Conservation (phyloP, 2,113 vertebrate species). For the Phyllopteryx taeniolatus region DNA sequence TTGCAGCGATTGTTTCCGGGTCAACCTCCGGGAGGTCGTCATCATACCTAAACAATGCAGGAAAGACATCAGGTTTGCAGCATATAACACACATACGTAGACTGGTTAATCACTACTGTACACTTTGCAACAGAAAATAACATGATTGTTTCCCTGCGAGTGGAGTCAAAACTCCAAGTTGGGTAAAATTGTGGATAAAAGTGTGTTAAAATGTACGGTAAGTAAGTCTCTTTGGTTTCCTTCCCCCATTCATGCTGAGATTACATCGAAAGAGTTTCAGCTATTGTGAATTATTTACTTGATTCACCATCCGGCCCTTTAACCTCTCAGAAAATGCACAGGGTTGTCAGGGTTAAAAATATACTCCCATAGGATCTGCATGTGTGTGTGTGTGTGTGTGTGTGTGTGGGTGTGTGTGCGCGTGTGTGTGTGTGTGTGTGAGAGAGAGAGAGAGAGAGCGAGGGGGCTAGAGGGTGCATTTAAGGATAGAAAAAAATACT, state of each 20-base stretch:
- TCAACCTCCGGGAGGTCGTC: conserved; percentile 18
- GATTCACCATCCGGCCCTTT: conserved; percentile 68
- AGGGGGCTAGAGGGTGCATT: neutral
- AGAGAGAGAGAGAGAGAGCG: neutral
- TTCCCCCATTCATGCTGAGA: conserved; percentile 47
- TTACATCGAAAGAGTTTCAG: conserved; percentile 79
- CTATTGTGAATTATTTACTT: conserved; percentile 77
- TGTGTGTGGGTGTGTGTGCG: too few species aligned
- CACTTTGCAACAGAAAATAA: neutral
- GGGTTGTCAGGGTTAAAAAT: conserved; percentile 67
- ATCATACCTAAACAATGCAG: conserved; percentile 42
- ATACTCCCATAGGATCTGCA: conserved; percentile 52
- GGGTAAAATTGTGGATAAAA: conserved; percentile 17
- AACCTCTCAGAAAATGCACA: conserved; percentile 70
- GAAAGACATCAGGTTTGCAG: neutral
- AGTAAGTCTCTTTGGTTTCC: conserved; percentile 47
- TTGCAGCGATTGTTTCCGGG: conserved; percentile 37
- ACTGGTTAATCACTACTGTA: neutral
- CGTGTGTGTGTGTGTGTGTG: too few species aligned
- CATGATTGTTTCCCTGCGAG: conserved; percentile 27
- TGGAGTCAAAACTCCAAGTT: conserved; percentile 19
- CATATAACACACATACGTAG: neutral
- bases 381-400: conserved; percentile 25
- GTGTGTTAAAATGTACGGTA: conserved; percentile 36
- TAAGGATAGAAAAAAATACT: conserved; percentile 31